Evolutionary conservation across 2,888 invertebrate species (phyloP).

Genomic region (Athetis lepigone): DNA sequence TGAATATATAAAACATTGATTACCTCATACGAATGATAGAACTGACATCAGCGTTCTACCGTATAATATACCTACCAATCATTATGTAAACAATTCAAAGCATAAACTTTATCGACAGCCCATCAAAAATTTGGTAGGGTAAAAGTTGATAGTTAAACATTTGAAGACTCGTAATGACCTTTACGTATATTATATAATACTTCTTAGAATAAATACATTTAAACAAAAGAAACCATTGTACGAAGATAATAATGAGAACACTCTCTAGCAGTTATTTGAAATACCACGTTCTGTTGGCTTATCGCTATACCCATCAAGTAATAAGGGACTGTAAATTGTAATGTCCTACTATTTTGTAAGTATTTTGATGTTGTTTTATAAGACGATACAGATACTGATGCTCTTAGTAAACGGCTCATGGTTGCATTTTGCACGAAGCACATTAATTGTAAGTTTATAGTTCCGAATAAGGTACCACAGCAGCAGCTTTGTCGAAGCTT

Average conservation of each 20-base stretch:
- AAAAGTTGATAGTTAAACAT: conserved; percentile 47
- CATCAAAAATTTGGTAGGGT: conserved; percentile 36
- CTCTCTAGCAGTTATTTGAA: conserved; percentile 55
- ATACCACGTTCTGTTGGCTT: conserved; percentile 50
- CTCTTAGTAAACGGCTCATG: not conserved
- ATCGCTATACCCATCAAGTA: conserved; percentile 54
- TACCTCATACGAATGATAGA: conserved; percentile 12
- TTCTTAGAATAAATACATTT: conserved; percentile 34
- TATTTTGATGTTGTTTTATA: conserved; percentile 42
- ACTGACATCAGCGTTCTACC: conserved; percentile 11
- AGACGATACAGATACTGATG: conserved; percentile 8
- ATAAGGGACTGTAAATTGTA: conserved; percentile 54
- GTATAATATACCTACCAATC: too few species aligned
- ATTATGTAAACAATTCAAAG: conserved; percentile 23
- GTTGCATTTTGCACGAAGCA: conserved; percentile 22
- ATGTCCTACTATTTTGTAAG: conserved; percentile 45
- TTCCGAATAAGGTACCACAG: not conserved
- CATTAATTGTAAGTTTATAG: conserved; percentile 16
- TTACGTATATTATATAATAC: conserved; percentile 49
- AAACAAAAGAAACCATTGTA: conserved; percentile 56
- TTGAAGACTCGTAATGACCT: conserved; percentile 47
- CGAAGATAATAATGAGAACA: conserved; percentile 59
- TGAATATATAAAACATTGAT: conserved; percentile 2
- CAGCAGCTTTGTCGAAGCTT: not conserved
- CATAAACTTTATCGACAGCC: conserved; percentile 32